Base-by-base conservation (phyloP, 2,113 vertebrate genomes). In the Rallus limicola region DNA sequence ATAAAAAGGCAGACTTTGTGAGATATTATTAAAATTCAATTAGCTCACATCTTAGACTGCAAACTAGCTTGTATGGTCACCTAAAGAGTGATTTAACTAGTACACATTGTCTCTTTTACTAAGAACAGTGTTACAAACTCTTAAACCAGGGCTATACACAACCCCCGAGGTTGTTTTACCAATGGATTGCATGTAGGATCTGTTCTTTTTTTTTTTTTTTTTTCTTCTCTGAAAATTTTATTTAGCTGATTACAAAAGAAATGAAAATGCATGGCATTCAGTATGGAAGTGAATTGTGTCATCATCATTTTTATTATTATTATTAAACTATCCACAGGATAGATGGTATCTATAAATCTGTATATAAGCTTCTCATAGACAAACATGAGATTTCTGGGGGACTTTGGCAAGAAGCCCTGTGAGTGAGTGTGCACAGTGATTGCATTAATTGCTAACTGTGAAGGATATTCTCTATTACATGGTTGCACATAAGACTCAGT, bases 401-500 rank as follows among this genome's bases (percentile, higher is more conserved):
- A 60, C 12, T n/a, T 88, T 74, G 68, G 75, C 70, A 55, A 74
- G 60, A 78, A 68, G 44, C 5, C 19, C 29, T 26, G 3, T 2
- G 17, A 14, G 19, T 1, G 10, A 82, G 33, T 36, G 33, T 16
- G 56, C 71, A 60, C 20, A 20, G 34, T 53, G 79, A 29, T n/a
- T 80, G 64, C 28, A 53, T 76, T 62, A 79, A 59, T 82, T 58
- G 40, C 50, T n/a, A 25, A 5, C 64, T 80, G 82, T 85, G 79
- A 95, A 95, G 89, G 88, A 56, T 29, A 0, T 76, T 87, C 40
- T 65, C 23, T 58, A 0, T 33, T 68, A 55, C 46, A 5, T 5
- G 56, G 2, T 0, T 82, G 44, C 2, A 2, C 68, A 50, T 77
- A 11, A 52, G 53, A 38, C 44, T 29, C 0, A 0, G 7, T 90